Base-by-base conservation (phyloP, 2,797 vertebrate genomes). In the Tadarida brasiliensis region DNA sequence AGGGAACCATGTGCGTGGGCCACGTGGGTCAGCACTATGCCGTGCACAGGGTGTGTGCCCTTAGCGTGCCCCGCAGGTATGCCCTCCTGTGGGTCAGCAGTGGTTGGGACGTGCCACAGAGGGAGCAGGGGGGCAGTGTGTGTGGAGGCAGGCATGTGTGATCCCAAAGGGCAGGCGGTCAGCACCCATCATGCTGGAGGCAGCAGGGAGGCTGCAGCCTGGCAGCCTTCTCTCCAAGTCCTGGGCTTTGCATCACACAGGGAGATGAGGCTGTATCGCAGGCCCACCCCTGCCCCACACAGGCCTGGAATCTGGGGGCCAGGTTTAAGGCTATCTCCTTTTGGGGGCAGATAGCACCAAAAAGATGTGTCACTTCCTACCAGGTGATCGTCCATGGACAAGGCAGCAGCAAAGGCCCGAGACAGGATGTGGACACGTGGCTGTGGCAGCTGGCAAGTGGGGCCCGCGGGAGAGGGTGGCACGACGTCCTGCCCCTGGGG, bases 381-480 rank as follows among this genome's bases (percentile, higher is more conserved):
- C 97, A 99, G 99, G 99, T 97, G 56, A 94, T 98, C 44, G 96
- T 98, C 91, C 99, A 98, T 19, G 99, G 99, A 97, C 96, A 98
- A 76, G 99, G 99, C 88, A 97, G 97, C 96, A 99, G 98, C 24
- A 97, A 98, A 91, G 95, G 96, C 39, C 96, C 77, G 4, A 97
- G 94, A 39, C 98, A 87, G 74, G 95, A 98, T 70, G 99, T 98
- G 5, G 99, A 99, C 91, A 96, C 98, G 90, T 99, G 99, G 99
- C 99, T 99, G 94, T 99, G 99, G 99, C 99, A 99, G 90, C 97
- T 99, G 99, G 99, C 99, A 98, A 0, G 98, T 98, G 91, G 51
- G 51, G 39, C 5, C 76, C 2, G 5, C 16, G 17, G 84, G 76
- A 7, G 7, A 47, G 92, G 82, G 74, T 11, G 71, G 76, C 3